Base-by-base conservation (phyloP, 2,797 vertebrate species). In the Oophaga sylvatica region DNA sequence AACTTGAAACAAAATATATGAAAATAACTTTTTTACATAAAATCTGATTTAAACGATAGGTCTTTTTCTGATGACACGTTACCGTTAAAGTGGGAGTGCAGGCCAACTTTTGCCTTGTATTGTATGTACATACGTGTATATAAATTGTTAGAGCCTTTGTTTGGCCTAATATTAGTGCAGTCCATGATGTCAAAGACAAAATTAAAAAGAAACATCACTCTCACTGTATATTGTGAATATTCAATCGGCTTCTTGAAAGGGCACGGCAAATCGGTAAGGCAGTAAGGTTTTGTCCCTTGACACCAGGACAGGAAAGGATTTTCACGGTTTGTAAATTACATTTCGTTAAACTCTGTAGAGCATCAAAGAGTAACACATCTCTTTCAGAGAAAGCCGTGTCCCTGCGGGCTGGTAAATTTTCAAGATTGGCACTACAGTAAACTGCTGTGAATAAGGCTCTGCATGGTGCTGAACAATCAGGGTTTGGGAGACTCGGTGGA, bases 321-420 rank as follows among this genome's bases (percentile, higher is more conserved):
- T 84, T 84, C 77, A 88, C 76, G 82, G 57, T 88, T 80, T 88
- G 77, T 88, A 80, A 88, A 84, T 84, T 88, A 80, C 82, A 79
- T 84, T 88, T 80, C 48, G 57, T 76, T 88, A 53, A 84, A 80
- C 76, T 80, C 57, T 84, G 57, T 79, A 65, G 29, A 84, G 82
- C 87, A 80, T 88, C 87, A 88, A 88, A 80, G 82, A 75, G 35
- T 80, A 53, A 68, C 65, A 57, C 67, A 68, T 63, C 79, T 86
- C 83, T 75, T 86, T 89, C 48, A 35, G 13, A n/a, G 56, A 65
- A 63, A 70, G 70, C 45, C 16, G 26, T 77, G 73, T 73, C 68
- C 31, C 87, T 78, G 87, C n/a, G 12, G 80, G 57, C 76, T 80
- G 79, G 85, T 89, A 67, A 41, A 80, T 70, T 77, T 89, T 82